phyloP scores from a whole-genome alignment of 2,797 vertebrate species.

The Takifugu ocellatus region DNA sequence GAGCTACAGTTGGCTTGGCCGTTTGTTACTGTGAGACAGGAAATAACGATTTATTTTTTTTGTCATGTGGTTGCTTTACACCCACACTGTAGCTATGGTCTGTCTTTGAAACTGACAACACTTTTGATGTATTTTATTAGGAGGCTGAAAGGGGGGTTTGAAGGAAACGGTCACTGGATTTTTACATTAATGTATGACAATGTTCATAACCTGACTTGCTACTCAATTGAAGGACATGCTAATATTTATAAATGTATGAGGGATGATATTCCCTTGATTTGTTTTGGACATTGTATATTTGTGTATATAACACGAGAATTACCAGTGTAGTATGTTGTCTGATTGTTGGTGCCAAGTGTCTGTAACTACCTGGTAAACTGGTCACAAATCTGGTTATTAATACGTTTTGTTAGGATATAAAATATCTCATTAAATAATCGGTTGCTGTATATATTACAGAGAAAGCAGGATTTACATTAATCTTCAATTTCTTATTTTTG shows the following conservation, averaged over 20 bases:
- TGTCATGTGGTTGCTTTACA: too few relatives aligned
- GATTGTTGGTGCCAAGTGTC: constrained; percentile 8
- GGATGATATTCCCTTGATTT: too few relatives aligned
- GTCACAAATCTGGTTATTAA: constrained; percentile 29
- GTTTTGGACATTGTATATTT: too few relatives aligned
- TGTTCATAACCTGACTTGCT: constrained; percentile 48
- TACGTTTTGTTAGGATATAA: constrained; percentile 34
- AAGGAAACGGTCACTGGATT: constrained; percentile 25
- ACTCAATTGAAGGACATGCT: constrained; percentile 44
- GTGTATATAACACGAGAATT: too few relatives aligned
- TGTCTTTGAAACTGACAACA: constrained; percentile 5
- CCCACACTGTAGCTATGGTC: background rate
- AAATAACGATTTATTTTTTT: background rate
- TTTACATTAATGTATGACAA: constrained; percentile 37
- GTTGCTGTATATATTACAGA: too few relatives aligned
- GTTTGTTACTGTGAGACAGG: background rate
- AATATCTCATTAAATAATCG: background rate
- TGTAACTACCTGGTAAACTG: constrained; percentile 4
- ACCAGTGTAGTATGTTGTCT: constrained; percentile 22
- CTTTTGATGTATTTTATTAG: background rate
- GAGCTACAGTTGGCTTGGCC: background rate
- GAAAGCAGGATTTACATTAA: too few relatives aligned
- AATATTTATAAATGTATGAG: constrained; percentile 45
- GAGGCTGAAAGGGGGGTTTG: background rate
- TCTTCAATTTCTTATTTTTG: too few relatives aligned